Conservation (phyloP, 1,140 invertebrate genomes). For the Oncopodura yosiiana region DNA sequence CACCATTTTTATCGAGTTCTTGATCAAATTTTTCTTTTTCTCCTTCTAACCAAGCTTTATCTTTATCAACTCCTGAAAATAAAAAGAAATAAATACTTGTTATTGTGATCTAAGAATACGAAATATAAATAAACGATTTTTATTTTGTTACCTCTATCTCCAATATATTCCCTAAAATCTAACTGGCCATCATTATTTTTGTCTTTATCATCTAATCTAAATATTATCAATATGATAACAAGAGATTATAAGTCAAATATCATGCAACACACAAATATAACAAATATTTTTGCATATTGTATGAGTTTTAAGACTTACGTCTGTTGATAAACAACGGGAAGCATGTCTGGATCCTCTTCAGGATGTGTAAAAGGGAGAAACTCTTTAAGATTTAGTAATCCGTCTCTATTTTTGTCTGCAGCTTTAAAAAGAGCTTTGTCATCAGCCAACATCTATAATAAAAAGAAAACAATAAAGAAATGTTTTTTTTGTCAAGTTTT, state of each 20-base stretch:
- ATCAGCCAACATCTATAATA: slow-evolving; percentile 46
- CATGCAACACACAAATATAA: background rate
- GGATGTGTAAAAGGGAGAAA: slow-evolving; percentile 86
- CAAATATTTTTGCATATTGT: background rate
- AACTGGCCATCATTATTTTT: slow-evolving; percentile 68
- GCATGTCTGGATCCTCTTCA: slow-evolving; percentile 84
- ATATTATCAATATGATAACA: too few relatives aligned
- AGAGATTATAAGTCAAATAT: background rate
- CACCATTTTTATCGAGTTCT: slow-evolving; percentile 76
- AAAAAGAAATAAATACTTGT: slow-evolving; percentile 18
- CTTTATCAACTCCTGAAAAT: slow-evolving; percentile 48
- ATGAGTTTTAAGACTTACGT: too few relatives aligned
- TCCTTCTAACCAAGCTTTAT: slow-evolving; percentile 67
- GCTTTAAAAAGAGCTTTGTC: slow-evolving; percentile 77
- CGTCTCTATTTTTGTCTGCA: slow-evolving; percentile 79
- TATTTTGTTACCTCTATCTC: slow-evolving; percentile 50
- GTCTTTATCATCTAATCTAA: slow-evolving; percentile 79
- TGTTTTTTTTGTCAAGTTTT: background rate
- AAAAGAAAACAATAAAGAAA: background rate
- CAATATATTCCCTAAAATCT: slow-evolving; percentile 72
- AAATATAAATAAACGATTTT: background rate
- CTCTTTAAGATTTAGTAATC: slow-evolving; percentile 62
- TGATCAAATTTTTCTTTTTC: slow-evolving; percentile 87
- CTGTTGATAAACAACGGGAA: slow-evolving; percentile 68
- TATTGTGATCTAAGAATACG: background rate